Evolutionary conservation across 2,797 vertebrate genomes (phyloP), one percentile per base, ranked within the genome.

Genomic region (Philypnodon macrostomus): DNA sequence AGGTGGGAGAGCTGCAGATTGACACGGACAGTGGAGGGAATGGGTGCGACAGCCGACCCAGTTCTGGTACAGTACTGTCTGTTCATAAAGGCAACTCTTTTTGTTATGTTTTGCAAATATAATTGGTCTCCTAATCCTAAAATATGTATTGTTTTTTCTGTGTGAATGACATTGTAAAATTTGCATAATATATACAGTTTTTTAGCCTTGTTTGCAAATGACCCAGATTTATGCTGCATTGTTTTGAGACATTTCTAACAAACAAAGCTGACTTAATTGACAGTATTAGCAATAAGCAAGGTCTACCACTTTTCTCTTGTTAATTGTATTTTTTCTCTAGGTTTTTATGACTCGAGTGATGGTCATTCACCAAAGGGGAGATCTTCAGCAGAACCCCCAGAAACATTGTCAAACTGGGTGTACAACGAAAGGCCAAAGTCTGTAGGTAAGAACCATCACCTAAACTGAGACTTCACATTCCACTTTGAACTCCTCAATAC

Each of bases 1-100:
- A 95, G 75, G 81, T 94, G 62, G 90, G 89, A 39, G 91, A 94
- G 52, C 75, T 95, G 70, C 87, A 86, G 30, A 63, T 93, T 32
- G 78, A 90, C 65, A 26, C 53, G 0, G 69, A 57, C 1, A 40
- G 70, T 1, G 40, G 70, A 29, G 79, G 70, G 54, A 79, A 84
- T 14, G 27, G 70, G 5, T 63, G 63, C 31, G 88, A 93, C 70
- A 85, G 84, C 56, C 78, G 77, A 17, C 88, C 85, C 0, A 92
- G 87, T 73, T 93, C 91, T 18, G 93, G 92, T 93, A 84, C 59
- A 65, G 3, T 14, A 7, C 17, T 15, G 12, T 31, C 13, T 7
- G 2, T 7, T n/a, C n/a, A 29, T 42, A 37, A 37, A 12, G 17
- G 16, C 4, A n/a, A n/a, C n/a, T n/a, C n/a, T 37, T 14, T 9